Evolutionary conservation across 2,888 invertebrate species (phyloP).

Genomic region (Strigamia transsilvanica): DNA sequence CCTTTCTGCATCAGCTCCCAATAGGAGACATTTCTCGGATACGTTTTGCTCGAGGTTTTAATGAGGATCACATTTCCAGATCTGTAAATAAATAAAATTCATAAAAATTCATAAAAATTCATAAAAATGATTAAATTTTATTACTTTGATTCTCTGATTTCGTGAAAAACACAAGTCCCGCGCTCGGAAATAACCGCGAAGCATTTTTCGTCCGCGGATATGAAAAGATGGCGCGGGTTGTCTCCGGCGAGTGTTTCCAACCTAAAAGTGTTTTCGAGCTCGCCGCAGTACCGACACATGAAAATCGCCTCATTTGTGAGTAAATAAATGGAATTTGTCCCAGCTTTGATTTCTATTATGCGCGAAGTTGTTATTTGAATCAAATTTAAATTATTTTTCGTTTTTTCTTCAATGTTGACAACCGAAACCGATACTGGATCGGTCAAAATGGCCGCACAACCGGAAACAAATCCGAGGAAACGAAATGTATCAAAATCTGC

Average conservation of each 20-base stretch:
- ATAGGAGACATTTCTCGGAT: neutral
- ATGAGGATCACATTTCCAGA: neutral
- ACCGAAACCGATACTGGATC: neutral
- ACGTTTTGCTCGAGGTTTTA: neutral
- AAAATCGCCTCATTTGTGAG: neutral
- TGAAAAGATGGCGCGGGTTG: neutral
- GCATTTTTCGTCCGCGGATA: neutral
- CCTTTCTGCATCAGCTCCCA: neutral
- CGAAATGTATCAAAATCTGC: neutral
- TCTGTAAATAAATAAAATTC: neutral
- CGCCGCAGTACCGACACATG: neutral
- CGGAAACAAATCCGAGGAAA: neutral
- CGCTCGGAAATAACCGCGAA: neutral
- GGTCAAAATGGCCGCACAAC: neutral
- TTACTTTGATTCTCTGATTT: neutral
- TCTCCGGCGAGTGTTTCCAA: neutral
- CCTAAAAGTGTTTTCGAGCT: neutral
- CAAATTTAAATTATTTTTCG: neutral
- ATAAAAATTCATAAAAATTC: neutral
- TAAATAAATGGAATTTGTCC: neutral
- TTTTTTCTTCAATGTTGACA: neutral
- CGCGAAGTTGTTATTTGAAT: neutral
- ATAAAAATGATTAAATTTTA: neutral
- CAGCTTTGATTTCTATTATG: neutral
- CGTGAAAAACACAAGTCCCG: neutral